Evolutionary conservation across 2,888 invertebrate species (phyloP).

Genomic region (Gibbula magus): DNA sequence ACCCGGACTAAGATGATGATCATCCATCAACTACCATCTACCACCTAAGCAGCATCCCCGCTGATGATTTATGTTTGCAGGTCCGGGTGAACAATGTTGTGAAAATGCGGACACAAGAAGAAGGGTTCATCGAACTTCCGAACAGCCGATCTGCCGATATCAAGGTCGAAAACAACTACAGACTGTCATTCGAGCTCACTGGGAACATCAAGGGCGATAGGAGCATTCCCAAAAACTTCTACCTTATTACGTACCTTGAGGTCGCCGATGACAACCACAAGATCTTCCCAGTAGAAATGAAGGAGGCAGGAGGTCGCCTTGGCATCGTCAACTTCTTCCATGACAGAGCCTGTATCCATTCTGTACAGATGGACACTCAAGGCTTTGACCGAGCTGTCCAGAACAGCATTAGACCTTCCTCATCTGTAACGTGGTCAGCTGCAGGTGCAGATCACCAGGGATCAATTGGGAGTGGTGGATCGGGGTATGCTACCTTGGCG

Average conservation of each 20-base stretch:
- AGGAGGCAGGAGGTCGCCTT: not conserved
- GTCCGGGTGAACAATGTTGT: not conserved
- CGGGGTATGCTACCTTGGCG: not conserved
- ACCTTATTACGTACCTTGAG: not conserved
- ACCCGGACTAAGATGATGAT: too few species aligned
- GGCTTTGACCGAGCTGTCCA: not conserved
- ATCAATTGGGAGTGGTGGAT: not conserved
- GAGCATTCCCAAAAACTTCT: not conserved
- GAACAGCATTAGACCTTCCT: not conserved
- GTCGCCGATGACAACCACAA: conserved; percentile 8
- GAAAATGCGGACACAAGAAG: not conserved
- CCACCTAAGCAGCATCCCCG: too few species aligned
- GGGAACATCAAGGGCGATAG: not conserved
- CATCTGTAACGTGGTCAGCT: not conserved
- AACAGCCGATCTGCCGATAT: not conserved
- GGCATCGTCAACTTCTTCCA: conserved; percentile 14
- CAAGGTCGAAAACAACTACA: not conserved
- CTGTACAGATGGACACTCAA: conserved; percentile 3
- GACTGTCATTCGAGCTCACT: not conserved
- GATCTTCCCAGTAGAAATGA: not conserved
- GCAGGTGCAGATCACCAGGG: not conserved
- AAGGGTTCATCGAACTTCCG: not conserved
- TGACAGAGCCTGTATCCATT: not conserved
- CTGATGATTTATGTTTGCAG: too few species aligned
- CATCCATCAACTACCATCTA: too few species aligned